Percentiles rank a stretch among this genome's conserved stretches.
Conservation (phyloP, 2,888 invertebrate genomes). For the Nematopogon swammerdamellus region DNA sequence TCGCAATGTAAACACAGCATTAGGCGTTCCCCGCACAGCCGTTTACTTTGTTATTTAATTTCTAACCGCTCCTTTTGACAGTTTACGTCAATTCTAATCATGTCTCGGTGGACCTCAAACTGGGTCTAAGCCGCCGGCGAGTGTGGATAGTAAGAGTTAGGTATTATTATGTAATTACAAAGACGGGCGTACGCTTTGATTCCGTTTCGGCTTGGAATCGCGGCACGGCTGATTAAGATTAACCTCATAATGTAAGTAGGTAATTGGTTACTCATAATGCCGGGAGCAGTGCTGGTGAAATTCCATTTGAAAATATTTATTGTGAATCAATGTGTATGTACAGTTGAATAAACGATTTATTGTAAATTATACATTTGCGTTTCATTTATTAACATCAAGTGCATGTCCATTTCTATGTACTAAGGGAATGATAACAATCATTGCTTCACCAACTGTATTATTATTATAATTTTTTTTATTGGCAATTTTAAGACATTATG, state of each 20-base stretch:
- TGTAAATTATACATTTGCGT: conserved; percentile 23
- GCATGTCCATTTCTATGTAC: too few species aligned
- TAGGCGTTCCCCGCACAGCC: too few species aligned
- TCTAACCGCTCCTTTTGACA: too few species aligned
- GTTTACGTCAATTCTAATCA: too few species aligned
- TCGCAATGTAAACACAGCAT: too few species aligned
- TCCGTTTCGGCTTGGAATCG: not conserved
- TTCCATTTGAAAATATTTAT: conserved; percentile 31
- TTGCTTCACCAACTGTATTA: too few species aligned
- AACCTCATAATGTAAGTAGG: not conserved
- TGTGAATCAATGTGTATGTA: conserved; percentile 40
- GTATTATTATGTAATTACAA: not conserved
- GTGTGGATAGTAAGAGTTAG: not conserved
- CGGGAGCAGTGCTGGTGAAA: conserved; percentile 39
- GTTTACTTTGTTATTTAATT: too few species aligned
- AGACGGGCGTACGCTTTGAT: not conserved
- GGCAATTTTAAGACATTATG: too few species aligned
- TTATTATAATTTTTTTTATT: too few species aligned
- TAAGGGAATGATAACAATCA: too few species aligned
- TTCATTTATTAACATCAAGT: conserved; percentile 11
- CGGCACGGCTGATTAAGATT: not conserved
- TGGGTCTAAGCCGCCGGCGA: too few species aligned
- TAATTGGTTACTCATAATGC: not conserved
- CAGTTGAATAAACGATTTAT: conserved; percentile 54
- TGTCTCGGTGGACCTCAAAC: too few species aligned